Percentiles rank a stretch among this genome's conserved stretches.
These are phyloP conservation scores for Drosophila gaucha DNA, from an alignment of 2,888 invertebrate species.

Conservation along the genomic window DNA sequence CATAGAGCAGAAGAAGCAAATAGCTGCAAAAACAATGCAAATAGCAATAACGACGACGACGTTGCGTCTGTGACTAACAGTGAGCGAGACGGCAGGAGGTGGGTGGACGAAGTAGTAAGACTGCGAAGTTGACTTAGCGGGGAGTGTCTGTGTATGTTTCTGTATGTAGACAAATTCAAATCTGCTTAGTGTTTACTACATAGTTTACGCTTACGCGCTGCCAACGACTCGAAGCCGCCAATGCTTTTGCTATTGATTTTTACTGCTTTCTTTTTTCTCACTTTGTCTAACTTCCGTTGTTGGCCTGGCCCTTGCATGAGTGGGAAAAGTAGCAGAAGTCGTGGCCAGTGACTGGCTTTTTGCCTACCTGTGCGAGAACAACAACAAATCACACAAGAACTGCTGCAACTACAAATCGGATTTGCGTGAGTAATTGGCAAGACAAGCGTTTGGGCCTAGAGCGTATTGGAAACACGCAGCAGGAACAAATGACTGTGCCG, in stretches of 20 bases:
- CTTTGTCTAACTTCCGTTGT: conserved; percentile 12
- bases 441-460: conserved; percentile 60
- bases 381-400: conserved; percentile 25
- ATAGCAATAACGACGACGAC: conserved; percentile 65
- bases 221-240: conserved; percentile 58
- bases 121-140: background rate
- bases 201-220: conserved; percentile 66
- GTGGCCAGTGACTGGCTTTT: conserved; percentile 38
- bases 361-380: conserved; percentile 28
- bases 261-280: conserved; percentile 28
- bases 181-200: conserved; percentile 77
- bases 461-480: conserved; percentile 45
- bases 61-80: conserved; percentile 73
- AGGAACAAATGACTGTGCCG: conserved; percentile 32
- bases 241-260: conserved; percentile 72
- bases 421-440: conserved; percentile 81
- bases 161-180: conserved; percentile 62
- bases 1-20: conserved; percentile 43
- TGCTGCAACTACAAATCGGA: conserved; percentile 74
- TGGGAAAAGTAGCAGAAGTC: conserved; percentile 21
- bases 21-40: conserved; percentile 68
- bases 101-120: background rate
- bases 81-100: conserved; percentile 30
- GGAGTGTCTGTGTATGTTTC: background rate
- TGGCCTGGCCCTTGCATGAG: conserved; percentile 23